Evolutionary conservation across 2,113 vertebrate species (phyloP).

Genomic region (Alethe diademata): DNA sequence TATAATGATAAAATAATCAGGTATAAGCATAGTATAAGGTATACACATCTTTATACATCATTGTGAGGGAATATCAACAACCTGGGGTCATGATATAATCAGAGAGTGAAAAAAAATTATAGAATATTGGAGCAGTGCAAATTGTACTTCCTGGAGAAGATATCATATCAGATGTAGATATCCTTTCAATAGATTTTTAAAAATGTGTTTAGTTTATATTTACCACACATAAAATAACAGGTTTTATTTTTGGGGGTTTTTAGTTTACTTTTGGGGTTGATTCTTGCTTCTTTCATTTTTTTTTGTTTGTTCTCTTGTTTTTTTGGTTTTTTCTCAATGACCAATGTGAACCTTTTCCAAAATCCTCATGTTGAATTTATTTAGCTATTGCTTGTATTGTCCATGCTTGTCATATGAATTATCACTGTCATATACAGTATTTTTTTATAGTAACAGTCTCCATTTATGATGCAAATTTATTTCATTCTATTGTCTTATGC

Average conservation of each 20-base stretch:
- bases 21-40: background rate
- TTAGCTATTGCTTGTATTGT: background rate
- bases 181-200: background rate
- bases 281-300: background rate
- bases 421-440: too few species aligned
- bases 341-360: background rate
- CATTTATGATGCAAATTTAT: background rate
- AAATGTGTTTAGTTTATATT: background rate
- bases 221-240: background rate
- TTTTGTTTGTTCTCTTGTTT: too few species aligned
- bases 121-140: background rate
- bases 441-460: background rate
- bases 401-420: background rate
- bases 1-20: background rate
- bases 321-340: background rate
- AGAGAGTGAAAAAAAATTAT: background rate
- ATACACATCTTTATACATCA: background rate
- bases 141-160: background rate
- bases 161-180: background rate
- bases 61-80: background rate
- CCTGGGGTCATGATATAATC: background rate
- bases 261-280: background rate
- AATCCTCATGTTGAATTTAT: background rate
- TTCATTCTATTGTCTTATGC: background rate
- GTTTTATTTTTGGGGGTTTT: accelerated